Percentiles rank a stretch among this genome's conserved stretches.
phyloP scores from a whole-genome alignment of 1,140 invertebrate genomes.

The Hesperophylax magnus region DNA sequence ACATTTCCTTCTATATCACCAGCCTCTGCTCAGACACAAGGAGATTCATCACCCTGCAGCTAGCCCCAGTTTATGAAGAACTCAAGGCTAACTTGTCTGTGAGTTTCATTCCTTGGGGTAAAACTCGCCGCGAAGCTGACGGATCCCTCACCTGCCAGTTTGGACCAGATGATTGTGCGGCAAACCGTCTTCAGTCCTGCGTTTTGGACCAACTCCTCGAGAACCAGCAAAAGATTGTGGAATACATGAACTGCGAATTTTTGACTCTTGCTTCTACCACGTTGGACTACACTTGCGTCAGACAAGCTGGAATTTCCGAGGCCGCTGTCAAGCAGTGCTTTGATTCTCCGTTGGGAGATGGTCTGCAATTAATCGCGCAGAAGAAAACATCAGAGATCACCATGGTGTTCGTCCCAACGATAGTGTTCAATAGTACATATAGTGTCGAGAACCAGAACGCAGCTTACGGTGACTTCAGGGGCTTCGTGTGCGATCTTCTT shows the following conservation, averaged over 20 bases:
- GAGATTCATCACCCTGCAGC: constrained; percentile 59
- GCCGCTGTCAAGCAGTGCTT: constrained; percentile 6
- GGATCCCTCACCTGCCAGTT: constrained; percentile 61
- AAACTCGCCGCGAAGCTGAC: constrained; percentile 57
- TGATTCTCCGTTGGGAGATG: constrained; percentile 26
- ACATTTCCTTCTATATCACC: constrained; percentile 62
- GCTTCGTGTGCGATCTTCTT: constrained; percentile 37
- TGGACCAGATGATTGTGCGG: constrained; percentile 61
- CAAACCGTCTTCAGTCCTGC: constrained; percentile 64
- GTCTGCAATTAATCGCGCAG: constrained; percentile 7
- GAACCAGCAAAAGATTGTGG: constrained; percentile 59
- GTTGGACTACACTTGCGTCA: constrained; percentile 38
- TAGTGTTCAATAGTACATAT: constrained; percentile 36
- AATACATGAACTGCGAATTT: constrained; percentile 45
- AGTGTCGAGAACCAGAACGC: constrained; percentile 7
- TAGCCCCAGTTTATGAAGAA: constrained; percentile 59
- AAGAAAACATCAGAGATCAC: constrained; percentile 37
- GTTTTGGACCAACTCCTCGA: constrained; percentile 57
- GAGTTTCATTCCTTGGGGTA: constrained; percentile 65
- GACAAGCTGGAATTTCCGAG: constrained; percentile 4
- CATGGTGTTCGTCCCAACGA: constrained; percentile 48
- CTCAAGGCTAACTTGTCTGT: constrained; percentile 61
- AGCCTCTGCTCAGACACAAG: constrained; percentile 60
- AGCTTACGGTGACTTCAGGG: constrained; percentile 39
- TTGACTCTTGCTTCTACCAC: constrained; percentile 8